Evolutionary conservation across 2,888 invertebrate species (phyloP), one percentile per base, ranked within the genome.

Genomic region (Coenonympha glycerion): DNA sequence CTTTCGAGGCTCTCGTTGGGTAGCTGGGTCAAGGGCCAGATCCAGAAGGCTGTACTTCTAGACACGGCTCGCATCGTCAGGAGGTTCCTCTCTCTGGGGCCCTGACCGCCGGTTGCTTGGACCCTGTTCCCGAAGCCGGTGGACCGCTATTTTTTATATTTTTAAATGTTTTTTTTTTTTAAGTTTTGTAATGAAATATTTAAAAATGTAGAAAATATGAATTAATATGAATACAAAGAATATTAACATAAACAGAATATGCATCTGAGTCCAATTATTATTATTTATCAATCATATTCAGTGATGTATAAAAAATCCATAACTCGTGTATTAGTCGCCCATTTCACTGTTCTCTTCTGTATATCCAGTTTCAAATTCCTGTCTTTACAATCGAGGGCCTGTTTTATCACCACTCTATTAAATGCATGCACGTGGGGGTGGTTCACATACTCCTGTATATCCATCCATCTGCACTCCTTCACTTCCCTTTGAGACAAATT

Each of bases 391-490:
- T 92, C 90, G 3, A 92, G 65, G 64, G 91, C 92, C 62, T 90
- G 91, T 52, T 80, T 75, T 0, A 93, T 87, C 57, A 94, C 87
- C 15, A 89, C 79, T 56, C 90, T 89, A 73, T 94, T 95, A 49
- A 92, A 91, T 49, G 90, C 88, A 63, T 93, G 92, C 1, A 95
- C 92, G 59, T 92, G 84, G 0, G 92, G 91, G 83, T 94, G 91
- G 21, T 79, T 77, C 21, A 91, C 65, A 69, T 91, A 95, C 61
- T 94, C 92, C 2, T 91, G 81, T 42, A 95, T 85, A 59, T 91
- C 89, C 93, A 96, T 95, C 97, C 97, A 97, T 62, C 89, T 76
- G 58, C 92, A 92, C 42, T 90, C 90, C 0, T 88, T 89, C 3
- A 97, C 92, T 87, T 97, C 97, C 57, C 91, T 88, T 9, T 91